Evolutionary conservation across 1,140 invertebrate species (phyloP).

Genomic region (Anoplophora glabripennis): DNA sequence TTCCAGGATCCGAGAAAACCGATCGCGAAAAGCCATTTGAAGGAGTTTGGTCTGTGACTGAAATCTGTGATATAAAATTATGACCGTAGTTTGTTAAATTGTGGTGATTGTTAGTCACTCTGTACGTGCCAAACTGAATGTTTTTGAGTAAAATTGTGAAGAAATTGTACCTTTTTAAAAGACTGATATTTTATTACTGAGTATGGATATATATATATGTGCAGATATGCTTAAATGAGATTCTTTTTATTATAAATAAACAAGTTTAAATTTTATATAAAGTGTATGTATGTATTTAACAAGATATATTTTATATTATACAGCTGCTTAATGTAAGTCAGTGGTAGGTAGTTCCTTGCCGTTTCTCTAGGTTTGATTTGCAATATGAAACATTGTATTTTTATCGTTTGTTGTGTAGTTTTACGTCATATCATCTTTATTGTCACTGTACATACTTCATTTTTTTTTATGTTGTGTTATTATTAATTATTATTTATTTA

Average conservation of each 20-base stretch:
- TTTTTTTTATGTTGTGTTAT: constrained; percentile 16
- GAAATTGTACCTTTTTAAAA: constrained; percentile 15
- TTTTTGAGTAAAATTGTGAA: constrained; percentile 6
- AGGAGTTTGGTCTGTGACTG: constrained; percentile 31
- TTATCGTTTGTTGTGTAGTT: constrained; percentile 20
- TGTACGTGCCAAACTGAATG: constrained; percentile 10
- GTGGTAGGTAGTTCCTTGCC: constrained; percentile 29
- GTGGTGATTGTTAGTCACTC: constrained; percentile 8
- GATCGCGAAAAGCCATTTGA: neutral
- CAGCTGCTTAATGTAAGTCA: constrained; percentile 10
- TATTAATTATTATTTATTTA: constrained; percentile 15
- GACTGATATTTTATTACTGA: constrained; percentile 20
- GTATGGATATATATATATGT: constrained; percentile 12
- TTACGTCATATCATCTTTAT: constrained; percentile 15
- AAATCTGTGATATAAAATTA: constrained; percentile 33
- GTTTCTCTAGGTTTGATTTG: constrained; percentile 6
- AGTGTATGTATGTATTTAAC: constrained; percentile 1
- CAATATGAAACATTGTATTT: constrained; percentile 16
- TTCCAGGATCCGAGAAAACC: neutral
- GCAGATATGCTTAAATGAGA: constrained; percentile 1
- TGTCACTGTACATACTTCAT: constrained; percentile 16
- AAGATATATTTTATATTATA: constrained; percentile 8
- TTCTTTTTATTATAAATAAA: constrained; percentile 14
- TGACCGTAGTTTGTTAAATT: constrained; percentile 15
- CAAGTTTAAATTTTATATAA: constrained; percentile 3